A percentile compares a stretch with the other conserved stretches of the same genome.
phyloP scores from a whole-genome alignment of 2,113 vertebrate species.

The Chaetodon auriga region DNA sequence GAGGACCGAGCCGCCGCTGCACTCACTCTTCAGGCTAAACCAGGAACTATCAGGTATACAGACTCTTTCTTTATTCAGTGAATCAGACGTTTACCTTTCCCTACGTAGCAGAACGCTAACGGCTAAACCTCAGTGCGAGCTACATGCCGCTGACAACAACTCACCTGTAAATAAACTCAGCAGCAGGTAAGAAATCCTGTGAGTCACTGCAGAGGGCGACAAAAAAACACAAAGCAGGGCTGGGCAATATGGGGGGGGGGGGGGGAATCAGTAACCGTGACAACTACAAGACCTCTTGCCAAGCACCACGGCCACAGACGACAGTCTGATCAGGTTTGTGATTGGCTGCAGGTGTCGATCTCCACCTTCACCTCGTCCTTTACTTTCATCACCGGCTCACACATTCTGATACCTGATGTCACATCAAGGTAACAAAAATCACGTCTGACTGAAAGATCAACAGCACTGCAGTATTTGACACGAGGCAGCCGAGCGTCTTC shows the following conservation, averaged over 20 bases:
- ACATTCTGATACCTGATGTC: too few relatives aligned
- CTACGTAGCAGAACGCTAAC: slow-evolving; percentile 73
- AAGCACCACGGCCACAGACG: too few relatives aligned
- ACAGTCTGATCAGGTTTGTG: too few relatives aligned
- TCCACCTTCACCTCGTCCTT: too few relatives aligned
- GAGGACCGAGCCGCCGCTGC: too few relatives aligned
- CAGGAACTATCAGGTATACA: slow-evolving; percentile 79
- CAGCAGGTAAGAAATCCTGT: slow-evolving; percentile 39
- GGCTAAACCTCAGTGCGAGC: slow-evolving; percentile 71
- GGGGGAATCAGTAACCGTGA: not conserved
- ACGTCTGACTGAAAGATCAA: too few relatives aligned
- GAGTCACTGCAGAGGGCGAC: slow-evolving; percentile 6
- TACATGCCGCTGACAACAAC: slow-evolving; percentile 27
- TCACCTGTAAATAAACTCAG: slow-evolving; percentile 45
- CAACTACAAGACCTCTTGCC: slow-evolving; percentile 30
- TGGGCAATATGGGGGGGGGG: too few relatives aligned
- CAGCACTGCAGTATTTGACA: too few relatives aligned
- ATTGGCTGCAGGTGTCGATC: too few relatives aligned
- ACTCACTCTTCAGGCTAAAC: slow-evolving; percentile 74
- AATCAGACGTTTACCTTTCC: slow-evolving; percentile 55
- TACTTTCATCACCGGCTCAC: too few relatives aligned
- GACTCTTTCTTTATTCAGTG: slow-evolving; percentile 50
- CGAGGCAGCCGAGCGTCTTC: too few relatives aligned
- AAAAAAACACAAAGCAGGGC: slow-evolving; percentile 31
- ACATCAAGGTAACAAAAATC: too few relatives aligned